Base-by-base conservation (phyloP, 1,140 invertebrate genomes). In the Solenopsis fugax region DNA sequence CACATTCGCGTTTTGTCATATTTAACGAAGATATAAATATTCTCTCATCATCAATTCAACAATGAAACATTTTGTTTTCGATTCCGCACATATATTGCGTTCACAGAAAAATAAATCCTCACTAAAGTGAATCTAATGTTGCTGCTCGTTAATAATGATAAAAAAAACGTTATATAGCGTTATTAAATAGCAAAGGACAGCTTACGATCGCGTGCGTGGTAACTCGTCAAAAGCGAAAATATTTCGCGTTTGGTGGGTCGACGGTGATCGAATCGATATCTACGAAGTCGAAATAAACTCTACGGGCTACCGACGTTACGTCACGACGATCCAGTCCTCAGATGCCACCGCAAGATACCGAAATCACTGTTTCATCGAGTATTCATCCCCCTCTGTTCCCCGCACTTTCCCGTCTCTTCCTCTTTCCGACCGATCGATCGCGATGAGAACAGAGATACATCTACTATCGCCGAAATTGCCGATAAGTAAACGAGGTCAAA, bases 401-500 rank as follows among this genome's bases (percentile, higher is more conserved):
- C 71, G 29, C 54, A 5, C 71, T 21, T 60, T 34, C 34, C 45
- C 78, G 18, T 54, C 41, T 60, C 67, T 48, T 60, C 41, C 67
- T 34, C 80, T 21, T 37, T 54, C 6, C 7, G 64, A 88, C 62
- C 62, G 13, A 85, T 86, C 72, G 81, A 85, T 77, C 29, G 71
- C 76, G 78, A 77, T 73, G 77, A 50, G 86, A 71, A 85, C 76
- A n/a, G 52, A 60, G 85, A 88, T 78, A 86, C 62, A 54, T 81
- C 45, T 52, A 56, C 52, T 88, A 77, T 73, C 75, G 82, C 75
- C 54, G 48, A 69, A 69, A 67, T 58, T 62, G 56, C 65, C 65
- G 87, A 88, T 85, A 85, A 88, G 60, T 54, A 88, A 89, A 89
- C 60, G 81, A 41, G 82, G 87, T 88, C 87, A 71, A 78, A 85